Percentiles rank a stretch among this genome's conserved stretches.
phyloP scores from a whole-genome alignment of 1,140 invertebrate genomes.

The Drosophila kikkawai region DNA sequence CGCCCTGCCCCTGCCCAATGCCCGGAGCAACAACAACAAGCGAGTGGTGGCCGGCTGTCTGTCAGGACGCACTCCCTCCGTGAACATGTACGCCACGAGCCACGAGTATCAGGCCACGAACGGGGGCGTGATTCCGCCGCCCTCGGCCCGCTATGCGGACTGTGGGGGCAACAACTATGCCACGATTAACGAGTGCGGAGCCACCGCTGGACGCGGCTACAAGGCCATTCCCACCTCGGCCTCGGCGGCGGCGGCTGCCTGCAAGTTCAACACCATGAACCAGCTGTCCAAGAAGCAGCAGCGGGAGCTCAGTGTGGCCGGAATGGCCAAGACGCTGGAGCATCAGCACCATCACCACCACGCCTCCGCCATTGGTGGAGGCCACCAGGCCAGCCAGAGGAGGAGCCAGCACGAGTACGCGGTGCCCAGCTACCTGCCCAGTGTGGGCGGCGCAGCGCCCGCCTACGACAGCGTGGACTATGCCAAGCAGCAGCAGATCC shows the following conservation, averaged over 20 bases:
- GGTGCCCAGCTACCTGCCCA: conserved; percentile 72
- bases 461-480: conserved; percentile 79
- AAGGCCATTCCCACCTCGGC: conserved; percentile 75
- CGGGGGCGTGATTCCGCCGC: conserved; percentile 27
- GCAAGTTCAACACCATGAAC: conserved; percentile 81
- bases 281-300: conserved; percentile 73
- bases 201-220: conserved; percentile 51
- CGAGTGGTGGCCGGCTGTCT: conserved; percentile 59
- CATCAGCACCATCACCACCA: conserved; percentile 71
- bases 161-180: conserved; percentile 82
- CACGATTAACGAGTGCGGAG: conserved; percentile 79
- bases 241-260: conserved; percentile 67
- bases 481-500: conserved; percentile 69
- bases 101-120: conserved; percentile 71
- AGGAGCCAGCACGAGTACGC: conserved; percentile 84
- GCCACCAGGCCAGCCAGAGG: conserved; percentile 49
- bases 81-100: conserved; percentile 88
- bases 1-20: conserved; percentile 90
- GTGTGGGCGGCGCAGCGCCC: conserved; percentile 20
- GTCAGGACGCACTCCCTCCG: conserved; percentile 44
- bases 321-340: conserved; percentile 74
- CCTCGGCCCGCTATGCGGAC: conserved; percentile 61
- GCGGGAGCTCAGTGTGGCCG: conserved; percentile 61
- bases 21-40: conserved; percentile 77
- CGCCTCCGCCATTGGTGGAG: background rate